Evolutionary conservation across 1,140 invertebrate genomes (phyloP), one percentile per base, ranked within the genome.

Genomic region (Drosophila kepulauana): DNA sequence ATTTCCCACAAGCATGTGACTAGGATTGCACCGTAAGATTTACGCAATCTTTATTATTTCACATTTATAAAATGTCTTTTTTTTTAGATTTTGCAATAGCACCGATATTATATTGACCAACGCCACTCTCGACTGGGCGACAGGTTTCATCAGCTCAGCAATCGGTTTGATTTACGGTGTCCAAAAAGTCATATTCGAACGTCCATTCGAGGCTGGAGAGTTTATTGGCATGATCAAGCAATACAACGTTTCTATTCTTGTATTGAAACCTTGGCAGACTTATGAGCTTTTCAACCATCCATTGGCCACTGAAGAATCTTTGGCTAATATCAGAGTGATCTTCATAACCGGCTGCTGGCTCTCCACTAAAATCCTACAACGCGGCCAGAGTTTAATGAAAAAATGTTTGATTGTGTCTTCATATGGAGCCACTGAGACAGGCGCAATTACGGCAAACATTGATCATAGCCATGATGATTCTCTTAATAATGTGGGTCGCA

Each of bases 1-100:
- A 86, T 97, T 1, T 96, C 96, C 1, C 76, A 90, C 52, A 61
- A 66, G n/a, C 67, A 79, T 7, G 16, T 78, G 1, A 35, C 57
- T 5, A 30, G 56, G 5, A 68, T 64, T n/a, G 30, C 61, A 8
- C 41, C 71, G 78, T 81, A 38, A 80, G 65, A 1, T 1, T 3
- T 5, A 13, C 11, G 5, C 8, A 5, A 13, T 10, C 15, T 1
- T 4, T 59, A 33, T 20, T 16, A 3, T 6, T 13, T 1, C 46
- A 30, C 13, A 25, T 25, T 25, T 25, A 25, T 25, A 28, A 25
- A 43, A 5, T 41, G 8, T 35, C n/a, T 8, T 25, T 46, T 0
- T 0, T 38, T 56, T 3, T 38, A 86, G 82, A 0, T 46, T 86
- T 3, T 57, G 52, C 63, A 63, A 43, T 3, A 81, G 82, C 43